Conservation (phyloP, 2,113 vertebrate genomes). For the Gymnocephalus cernua region DNA sequence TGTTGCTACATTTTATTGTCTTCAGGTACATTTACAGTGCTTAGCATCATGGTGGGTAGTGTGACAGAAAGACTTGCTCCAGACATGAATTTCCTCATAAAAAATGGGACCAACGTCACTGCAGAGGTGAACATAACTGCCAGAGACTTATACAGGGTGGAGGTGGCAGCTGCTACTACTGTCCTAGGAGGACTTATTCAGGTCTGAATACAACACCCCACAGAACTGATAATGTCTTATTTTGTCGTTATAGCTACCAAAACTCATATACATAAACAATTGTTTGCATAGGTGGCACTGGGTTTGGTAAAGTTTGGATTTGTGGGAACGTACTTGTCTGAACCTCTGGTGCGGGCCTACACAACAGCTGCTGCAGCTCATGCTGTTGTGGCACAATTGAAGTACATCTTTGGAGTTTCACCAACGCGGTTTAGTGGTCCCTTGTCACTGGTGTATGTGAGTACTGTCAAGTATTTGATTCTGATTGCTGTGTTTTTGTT, state of each 20-base stretch:
- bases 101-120: slow-evolving; percentile 83
- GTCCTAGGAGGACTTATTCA: slow-evolving; percentile 92
- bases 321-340: slow-evolving; percentile 95
- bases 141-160: slow-evolving; percentile 84
- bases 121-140: slow-evolving; percentile 61
- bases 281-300: slow-evolving; percentile 86
- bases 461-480: slow-evolving; percentile 58
- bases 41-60: slow-evolving; percentile 97
- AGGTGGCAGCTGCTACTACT: slow-evolving; percentile 90
- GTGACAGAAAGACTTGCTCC: slow-evolving; percentile 89
- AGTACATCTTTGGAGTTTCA: slow-evolving; percentile 89
- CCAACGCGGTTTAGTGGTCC: slow-evolving; percentile 84
- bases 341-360: slow-evolving; percentile 93
- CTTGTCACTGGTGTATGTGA: slow-evolving; percentile 90
- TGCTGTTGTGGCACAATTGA: slow-evolving; percentile 92
- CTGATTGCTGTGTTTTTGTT: not conserved
- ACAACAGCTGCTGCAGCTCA: slow-evolving; percentile 91
- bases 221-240: not conserved
- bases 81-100: slow-evolving; percentile 74
- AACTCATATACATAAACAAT: not conserved
- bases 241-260: not conserved
- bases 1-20: slow-evolving; percentile 11
- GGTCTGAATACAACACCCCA: slow-evolving; percentile 76
- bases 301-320: slow-evolving; percentile 95
- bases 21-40: slow-evolving; percentile 93